Conservation (phyloP, 2,888 invertebrate species). For the Ligdia adustata region DNA sequence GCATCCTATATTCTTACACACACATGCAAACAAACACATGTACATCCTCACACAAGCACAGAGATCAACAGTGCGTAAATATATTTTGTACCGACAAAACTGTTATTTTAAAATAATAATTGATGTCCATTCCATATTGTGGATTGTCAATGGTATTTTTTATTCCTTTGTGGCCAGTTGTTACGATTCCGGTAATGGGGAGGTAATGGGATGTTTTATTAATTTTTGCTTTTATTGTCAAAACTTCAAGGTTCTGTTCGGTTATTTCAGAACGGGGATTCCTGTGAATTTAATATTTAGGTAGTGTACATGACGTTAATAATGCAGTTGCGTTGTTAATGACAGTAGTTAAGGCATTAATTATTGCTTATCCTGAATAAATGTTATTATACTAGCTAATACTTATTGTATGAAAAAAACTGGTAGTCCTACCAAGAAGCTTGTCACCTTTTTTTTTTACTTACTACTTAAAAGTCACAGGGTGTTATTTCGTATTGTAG, state of each 20-base stretch:
- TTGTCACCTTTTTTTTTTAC: no score
- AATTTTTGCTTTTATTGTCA: conserved; percentile 32
- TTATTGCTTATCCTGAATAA: no score
- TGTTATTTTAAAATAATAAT: conserved; percentile 83
- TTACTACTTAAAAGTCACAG: no score
- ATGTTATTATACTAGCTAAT: no score
- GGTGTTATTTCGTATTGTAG: no score
- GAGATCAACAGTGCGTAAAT: conserved; percentile 71
- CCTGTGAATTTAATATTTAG: no score
- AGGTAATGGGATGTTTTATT: conserved; percentile 28
- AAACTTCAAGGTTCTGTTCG: conserved; percentile 8
- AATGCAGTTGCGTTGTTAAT: no score
- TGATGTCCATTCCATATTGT: conserved; percentile 71
- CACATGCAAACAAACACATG: conserved; percentile 33
- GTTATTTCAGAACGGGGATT: not conserved
- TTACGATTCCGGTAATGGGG: conserved; percentile 30
- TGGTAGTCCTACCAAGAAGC: no score
- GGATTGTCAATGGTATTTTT: conserved; percentile 35
- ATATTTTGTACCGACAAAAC: conserved; percentile 82
- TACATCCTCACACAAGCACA: conserved; percentile 28
- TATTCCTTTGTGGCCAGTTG: conserved; percentile 34
- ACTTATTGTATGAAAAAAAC: no score
- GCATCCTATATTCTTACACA: conserved; percentile 65
- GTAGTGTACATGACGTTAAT: no score
- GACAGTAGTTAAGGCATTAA: no score